Percentiles rank a stretch among this genome's conserved stretches.
Evolutionary conservation across 2,797 vertebrate species (phyloP).

Genomic region (Rachycentron canadum): DNA sequence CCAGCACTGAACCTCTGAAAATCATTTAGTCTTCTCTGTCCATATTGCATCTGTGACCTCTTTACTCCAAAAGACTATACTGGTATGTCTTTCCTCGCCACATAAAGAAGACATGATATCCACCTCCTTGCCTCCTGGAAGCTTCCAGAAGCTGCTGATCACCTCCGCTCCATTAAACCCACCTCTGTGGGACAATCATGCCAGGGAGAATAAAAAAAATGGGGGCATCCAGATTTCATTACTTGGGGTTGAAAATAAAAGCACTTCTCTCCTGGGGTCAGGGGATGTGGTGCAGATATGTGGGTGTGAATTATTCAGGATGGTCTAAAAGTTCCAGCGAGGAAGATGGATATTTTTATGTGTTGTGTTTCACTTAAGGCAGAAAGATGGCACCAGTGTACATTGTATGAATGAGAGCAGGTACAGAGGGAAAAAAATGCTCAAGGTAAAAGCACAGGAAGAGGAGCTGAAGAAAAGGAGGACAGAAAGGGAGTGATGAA

Average conservation of each 20-base stretch:
- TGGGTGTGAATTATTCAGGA: constrained; percentile 82
- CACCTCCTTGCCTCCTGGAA: constrained; percentile 39
- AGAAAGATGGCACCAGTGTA: constrained; percentile 69
- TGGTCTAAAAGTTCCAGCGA: constrained; percentile 74
- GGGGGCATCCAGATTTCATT: constrained; percentile 73
- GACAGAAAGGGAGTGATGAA: constrained; percentile 4
- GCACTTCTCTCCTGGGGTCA: constrained; percentile 74
- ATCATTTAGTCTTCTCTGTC: background rate
- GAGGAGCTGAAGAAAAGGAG: background rate
- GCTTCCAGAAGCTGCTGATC: constrained; percentile 63
- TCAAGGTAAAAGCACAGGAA: background rate
- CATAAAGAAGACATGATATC: constrained; percentile 24
- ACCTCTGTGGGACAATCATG: constrained; percentile 44
- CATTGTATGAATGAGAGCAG: constrained; percentile 47
- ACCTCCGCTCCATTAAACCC: constrained; percentile 68
- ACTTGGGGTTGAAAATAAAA: constrained; percentile 77
- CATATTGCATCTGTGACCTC: constrained; percentile 14
- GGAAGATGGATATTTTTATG: constrained; percentile 67
- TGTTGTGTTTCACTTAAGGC: constrained; percentile 68
- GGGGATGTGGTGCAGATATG: constrained; percentile 72
- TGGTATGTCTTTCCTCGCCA: constrained; percentile 3
- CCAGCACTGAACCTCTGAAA: constrained; percentile 1
- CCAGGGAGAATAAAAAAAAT: constrained; percentile 34
- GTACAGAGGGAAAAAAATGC: constrained; percentile 21
- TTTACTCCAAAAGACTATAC: constrained; percentile 13